Evolutionary conservation across 2,113 vertebrate genomes (phyloP).

Genomic region (Anolis carolinensis): DNA sequence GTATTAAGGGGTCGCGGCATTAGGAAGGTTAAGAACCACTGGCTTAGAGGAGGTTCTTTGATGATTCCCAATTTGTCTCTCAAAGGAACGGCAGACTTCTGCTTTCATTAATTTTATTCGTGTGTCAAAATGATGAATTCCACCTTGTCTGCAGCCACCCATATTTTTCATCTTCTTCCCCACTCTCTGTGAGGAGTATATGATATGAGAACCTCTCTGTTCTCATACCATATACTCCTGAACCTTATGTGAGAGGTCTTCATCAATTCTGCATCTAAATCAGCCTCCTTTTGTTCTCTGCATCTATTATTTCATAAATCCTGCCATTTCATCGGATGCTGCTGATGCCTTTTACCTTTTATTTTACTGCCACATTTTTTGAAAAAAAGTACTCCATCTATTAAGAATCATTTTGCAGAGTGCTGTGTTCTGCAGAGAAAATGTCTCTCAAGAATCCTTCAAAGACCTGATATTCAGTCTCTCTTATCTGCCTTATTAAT

Average conservation of each 20-base stretch:
- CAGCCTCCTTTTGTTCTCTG: neutral
- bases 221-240: conserved; percentile 10
- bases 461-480: conserved; percentile 49
- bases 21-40: too few relatives aligned
- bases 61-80: conserved; percentile 12
- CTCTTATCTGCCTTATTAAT: conserved; percentile 60
- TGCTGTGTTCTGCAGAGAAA: neutral
- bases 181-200: neutral
- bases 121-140: conserved; percentile 2
- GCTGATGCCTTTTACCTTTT: conserved; percentile 40
- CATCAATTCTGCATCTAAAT: neutral
- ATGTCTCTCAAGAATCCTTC: conserved; percentile 4
- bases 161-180: conserved; percentile 5
- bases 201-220: neutral
- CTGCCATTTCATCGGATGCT: conserved; percentile 45
- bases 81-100: neutral
- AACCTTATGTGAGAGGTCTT: neutral
- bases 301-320: conserved; percentile 20
- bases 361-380: conserved; percentile 23
- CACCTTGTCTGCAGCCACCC: conserved; percentile 13
- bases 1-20: too few relatives aligned
- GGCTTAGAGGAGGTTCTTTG: neutral
- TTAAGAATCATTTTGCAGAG: conserved; percentile 30
- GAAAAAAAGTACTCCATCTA: conserved; percentile 30
- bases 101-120: conserved; percentile 41